Evolutionary conservation across 2,797 vertebrate species (phyloP).

Genomic region (Lerista edwardsae): DNA sequence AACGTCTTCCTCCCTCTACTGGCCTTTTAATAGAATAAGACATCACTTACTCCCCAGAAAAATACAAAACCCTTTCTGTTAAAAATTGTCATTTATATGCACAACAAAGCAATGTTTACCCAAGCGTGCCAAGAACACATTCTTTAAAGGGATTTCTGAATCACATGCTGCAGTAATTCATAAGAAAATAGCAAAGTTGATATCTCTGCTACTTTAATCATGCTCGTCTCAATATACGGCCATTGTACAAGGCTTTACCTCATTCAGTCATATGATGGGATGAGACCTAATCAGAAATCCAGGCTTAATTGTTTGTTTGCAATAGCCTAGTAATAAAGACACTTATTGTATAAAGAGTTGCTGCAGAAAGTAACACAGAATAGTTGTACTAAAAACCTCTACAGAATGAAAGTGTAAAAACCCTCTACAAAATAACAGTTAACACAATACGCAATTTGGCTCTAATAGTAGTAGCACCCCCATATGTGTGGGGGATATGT

Average conservation of each 20-base stretch:
- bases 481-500: no score
- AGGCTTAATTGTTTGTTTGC: background rate
- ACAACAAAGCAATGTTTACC: conserved; percentile 29
- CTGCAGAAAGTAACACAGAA: conserved; percentile 15
- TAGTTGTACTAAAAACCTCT: background rate
- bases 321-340: background rate
- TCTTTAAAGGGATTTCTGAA: conserved; percentile 40
- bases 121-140: background rate
- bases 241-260: conserved; percentile 47
- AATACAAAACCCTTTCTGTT: conserved; percentile 39
- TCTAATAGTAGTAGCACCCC: no score
- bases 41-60: conserved; percentile 6
- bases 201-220: background rate
- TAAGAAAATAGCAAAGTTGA: conserved; percentile 40
- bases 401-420: no score
- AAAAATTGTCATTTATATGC: conserved; percentile 47
- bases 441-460: no score
- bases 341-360: conserved; percentile 29
- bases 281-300: conserved; percentile 48
- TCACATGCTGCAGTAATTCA: conserved; percentile 33
- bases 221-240: conserved; percentile 45
- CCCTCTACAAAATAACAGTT: no score
- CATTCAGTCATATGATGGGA: conserved; percentile 43
- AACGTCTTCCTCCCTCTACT: conserved; percentile 51
- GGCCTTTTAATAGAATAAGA: conserved; percentile 49